phyloP scores from a whole-genome alignment of 2,888 invertebrate species.

The Dasysyrphus albostriatus region DNA sequence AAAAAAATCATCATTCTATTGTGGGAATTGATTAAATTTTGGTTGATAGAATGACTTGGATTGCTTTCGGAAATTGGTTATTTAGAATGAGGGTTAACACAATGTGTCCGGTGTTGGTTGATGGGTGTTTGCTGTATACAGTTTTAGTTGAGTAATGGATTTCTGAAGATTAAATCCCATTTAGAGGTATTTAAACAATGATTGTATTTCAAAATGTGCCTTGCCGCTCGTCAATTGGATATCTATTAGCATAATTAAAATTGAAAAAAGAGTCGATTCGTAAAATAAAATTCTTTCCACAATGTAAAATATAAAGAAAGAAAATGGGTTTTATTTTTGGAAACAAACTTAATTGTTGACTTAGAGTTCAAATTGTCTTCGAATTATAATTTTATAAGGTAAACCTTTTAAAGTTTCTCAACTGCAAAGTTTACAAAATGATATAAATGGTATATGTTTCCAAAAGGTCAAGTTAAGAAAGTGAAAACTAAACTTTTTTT shows the following conservation, averaged over 20 bases:
- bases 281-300: too few species aligned
- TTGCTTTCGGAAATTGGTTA: slow-evolving; percentile 51
- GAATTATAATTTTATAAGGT: too few species aligned
- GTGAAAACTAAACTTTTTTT: too few species aligned
- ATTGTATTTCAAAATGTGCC: slow-evolving; percentile 9
- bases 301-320: too few species aligned
- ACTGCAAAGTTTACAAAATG: too few species aligned
- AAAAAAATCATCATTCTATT: slow-evolving; percentile 48
- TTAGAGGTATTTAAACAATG: slow-evolving; percentile 40
- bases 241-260: not conserved
- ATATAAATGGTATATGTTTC: too few species aligned
- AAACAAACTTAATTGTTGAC: too few species aligned
- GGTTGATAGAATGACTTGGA: not conserved
- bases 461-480: too few species aligned
- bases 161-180: slow-evolving; percentile 39
- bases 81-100: slow-evolving; percentile 29
- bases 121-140: not conserved
- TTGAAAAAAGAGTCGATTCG: not conserved
- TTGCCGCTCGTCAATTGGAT: not conserved
- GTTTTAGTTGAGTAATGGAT: slow-evolving; percentile 22
- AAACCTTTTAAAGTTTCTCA: too few species aligned
- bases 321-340: too few species aligned
- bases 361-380: too few species aligned
- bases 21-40: slow-evolving; percentile 41
- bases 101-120: not conserved